Evolutionary conservation across 2,797 vertebrate species (phyloP).

Genomic region (Danio jaintianensis): DNA sequence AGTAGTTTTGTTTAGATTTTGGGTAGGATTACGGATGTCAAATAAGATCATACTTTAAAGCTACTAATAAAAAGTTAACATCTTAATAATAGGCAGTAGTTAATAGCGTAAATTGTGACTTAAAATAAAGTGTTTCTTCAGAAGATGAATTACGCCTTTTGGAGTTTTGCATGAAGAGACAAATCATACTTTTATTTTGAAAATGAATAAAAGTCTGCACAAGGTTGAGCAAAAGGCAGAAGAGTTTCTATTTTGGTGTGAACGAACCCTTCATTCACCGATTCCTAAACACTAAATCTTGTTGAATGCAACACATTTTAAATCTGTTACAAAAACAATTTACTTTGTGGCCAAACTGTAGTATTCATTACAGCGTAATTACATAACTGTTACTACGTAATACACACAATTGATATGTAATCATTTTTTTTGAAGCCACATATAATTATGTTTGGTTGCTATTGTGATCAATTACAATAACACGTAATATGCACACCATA

Average conservation of each 20-base stretch:
- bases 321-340: constrained; percentile 64
- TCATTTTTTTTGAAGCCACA: not conserved
- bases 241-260: too few relatives aligned
- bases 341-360: constrained; percentile 52
- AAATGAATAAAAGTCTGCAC: constrained; percentile 69
- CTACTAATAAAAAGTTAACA: too few relatives aligned
- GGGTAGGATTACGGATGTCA: too few relatives aligned
- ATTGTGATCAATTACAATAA: constrained; percentile 7
- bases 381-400: constrained; percentile 14
- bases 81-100: too few relatives aligned
- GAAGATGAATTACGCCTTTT: too few relatives aligned
- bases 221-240: too few relatives aligned
- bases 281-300: constrained; percentile 20
- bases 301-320: constrained; percentile 70
- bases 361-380: constrained; percentile 57
- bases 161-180: too few relatives aligned
- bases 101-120: too few relatives aligned
- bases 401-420: not conserved
- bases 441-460: not conserved
- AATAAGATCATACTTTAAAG: too few relatives aligned
- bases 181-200: constrained; percentile 55
- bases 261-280: constrained; percentile 58
- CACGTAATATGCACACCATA: constrained; percentile 4
- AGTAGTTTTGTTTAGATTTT: too few relatives aligned
- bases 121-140: too few relatives aligned